phyloP scores from a whole-genome alignment of 92 coral and sea anemone genomes.

The Zoanthus sansibaricus region DNA sequence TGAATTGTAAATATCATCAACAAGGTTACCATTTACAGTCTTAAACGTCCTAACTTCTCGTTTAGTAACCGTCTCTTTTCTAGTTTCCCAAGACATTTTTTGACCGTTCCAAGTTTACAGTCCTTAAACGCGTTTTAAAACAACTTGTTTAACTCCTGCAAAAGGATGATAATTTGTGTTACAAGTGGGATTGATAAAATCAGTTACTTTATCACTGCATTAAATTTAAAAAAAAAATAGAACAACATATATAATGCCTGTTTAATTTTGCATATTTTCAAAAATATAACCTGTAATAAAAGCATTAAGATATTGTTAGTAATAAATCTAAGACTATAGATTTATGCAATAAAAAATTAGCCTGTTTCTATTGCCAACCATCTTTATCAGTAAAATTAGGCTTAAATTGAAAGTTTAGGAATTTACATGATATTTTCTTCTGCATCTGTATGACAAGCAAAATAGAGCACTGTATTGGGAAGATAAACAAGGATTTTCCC shows the following conservation, averaged over 20 bases:
- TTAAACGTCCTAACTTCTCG: constrained; percentile 30
- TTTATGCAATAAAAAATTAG: no score
- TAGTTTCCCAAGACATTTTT: constrained; percentile 36
- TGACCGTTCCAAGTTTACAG: neutral
- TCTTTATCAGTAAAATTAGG: no score
- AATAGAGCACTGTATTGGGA: neutral
- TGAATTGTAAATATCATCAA: constrained; percentile 22
- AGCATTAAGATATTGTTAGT: no score
- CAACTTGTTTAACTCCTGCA: constrained; percentile 22
- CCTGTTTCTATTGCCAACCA: no score
- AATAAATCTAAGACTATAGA: no score
- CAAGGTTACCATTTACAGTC: constrained; percentile 30
- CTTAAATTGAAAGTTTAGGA: no score
- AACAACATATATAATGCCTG: no score
- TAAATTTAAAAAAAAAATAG: neutral
- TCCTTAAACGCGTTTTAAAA: neutral
- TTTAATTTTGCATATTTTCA: no score
- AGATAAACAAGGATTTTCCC: neutral
- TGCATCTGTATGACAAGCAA: no score
- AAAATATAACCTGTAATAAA: no score
- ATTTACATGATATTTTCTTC: no score
- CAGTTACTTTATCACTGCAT: neutral
- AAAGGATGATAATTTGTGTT: constrained; percentile 1
- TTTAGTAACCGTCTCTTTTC: constrained; percentile 33
- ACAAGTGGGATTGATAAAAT: neutral